Base-by-base conservation (phyloP, 2,797 vertebrate species). In the Cynodonichthys magdalenae region DNA sequence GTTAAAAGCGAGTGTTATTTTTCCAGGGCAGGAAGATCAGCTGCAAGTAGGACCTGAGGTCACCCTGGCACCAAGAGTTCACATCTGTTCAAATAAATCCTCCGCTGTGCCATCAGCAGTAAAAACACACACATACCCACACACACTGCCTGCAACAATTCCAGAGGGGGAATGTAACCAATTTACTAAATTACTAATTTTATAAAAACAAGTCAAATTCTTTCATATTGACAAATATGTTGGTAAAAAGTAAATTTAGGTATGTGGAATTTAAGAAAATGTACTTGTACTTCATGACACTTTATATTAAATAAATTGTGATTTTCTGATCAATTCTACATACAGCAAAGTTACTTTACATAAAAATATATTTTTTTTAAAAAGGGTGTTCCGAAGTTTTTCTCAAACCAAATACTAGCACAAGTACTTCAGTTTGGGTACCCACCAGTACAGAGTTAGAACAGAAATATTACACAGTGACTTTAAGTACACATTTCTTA, bases 1-100 rank as follows among this genome's bases (percentile, higher is more conserved):
- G 86, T 87, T 89, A 90, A 87, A 48, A 88, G 53, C 29, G 69
- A 81, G 80, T 87, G 87, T 85, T 90, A 81, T 89, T 90, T 82
- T 91, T 90, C 85, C 85, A 87, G 87, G 86, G 81, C 68, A 78
- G 81, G 81, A 77, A 87, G 83, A 92, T 92, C 87, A 90, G 84
- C 84, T 77, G 73, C 84, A 81, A 88, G 84, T 82, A 73, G 83
- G 88, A 85, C 83, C 81, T 71, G 75, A 87, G 89, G 87, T 90
- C 87, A 89, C 39, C 63, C 78, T 81, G 79, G 83, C 73, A 87
- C 76, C 42, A 75, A 81, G 80, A 82, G 88, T 89, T 90, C 90
- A 93, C 87, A 92, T 92, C 92, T 90, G 90, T 92, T 87, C 82
- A 92, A 92, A 92, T 92, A 91, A 92, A 92, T 89, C 83, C 75